Evolutionary conservation across 2,113 vertebrate genomes (phyloP), one percentile per base, ranked within the genome.

Genomic region (Caloenas nicobarica): DNA sequence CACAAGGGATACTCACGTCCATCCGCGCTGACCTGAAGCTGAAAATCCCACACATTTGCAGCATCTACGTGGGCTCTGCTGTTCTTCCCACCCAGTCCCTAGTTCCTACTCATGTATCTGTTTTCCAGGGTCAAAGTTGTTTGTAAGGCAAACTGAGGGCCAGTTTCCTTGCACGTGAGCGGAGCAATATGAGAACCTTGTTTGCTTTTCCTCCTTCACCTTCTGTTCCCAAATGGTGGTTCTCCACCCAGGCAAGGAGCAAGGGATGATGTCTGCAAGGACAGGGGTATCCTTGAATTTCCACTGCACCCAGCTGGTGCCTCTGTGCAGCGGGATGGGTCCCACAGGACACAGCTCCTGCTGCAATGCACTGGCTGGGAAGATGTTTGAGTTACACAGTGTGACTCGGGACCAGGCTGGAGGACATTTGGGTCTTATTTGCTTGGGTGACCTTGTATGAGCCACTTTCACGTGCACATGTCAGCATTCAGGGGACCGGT

Each of bases 21-120:
- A 65, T 62, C 66, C 4, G 0, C 34, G 83, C 62, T 91, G 91
- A 96, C 88, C 88, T 96, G 83, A 93, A 79, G 66, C 50, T 0
- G 21, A 96, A 88, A 97, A 91, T 93, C 93, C 77, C 93, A 94
- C 76, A 78, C 65, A 46, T 72, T 85, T 50, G 44, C 81, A 87
- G 65, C 1, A 1, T 65, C 91, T 87, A 58, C 21, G 3, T 87
- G 81, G 91, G 61, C 54, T 92, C 48, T 89, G 72, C 81, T 77
- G 36, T 86, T 84, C 81, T 33, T 91, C 77, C 88, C 83, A 65
- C 69, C 88, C 86, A 86, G 82, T 72, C 91, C 86, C 91, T 61
- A 5, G 70, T 13, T 92, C 36, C 76, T 88, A 68, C 36, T 91
- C 65, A 19, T 64, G 6, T 62, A 66, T 87, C 66, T 90, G 19